Base-by-base conservation (phyloP, 2,888 invertebrate species). In the Cephus runcator region DNA sequence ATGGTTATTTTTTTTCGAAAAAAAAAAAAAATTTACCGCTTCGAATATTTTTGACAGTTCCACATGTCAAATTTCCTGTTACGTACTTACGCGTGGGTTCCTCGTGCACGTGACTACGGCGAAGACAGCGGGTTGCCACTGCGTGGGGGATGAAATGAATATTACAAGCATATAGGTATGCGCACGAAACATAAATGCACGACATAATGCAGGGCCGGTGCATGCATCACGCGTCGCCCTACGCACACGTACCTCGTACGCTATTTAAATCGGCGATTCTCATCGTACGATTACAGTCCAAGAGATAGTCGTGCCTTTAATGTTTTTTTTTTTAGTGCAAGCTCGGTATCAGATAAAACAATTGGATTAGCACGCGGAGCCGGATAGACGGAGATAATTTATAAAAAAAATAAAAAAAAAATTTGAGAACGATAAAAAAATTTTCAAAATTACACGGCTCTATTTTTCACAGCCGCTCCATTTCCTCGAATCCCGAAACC, bases 271-370 rank as follows among this genome's bases (percentile, higher is more conserved):
- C 34, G 71, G 71, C 31, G 71, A 34, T 34, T 71, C 71, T 71
- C 71, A 71, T 71, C 71, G 71, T 34, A 31, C 71, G 71, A 71
- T 71, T 71, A 71, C 34, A 71, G 31, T 71, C 71, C 71, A 23
- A 71, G 31, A 71, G 71, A 71, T 31, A 34, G 31, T 6, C 3
- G 31, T 71, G 34, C 34, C 23, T 31, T 71, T 71, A 56, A 56
- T 56, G 23, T 56, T 40, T 40, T 56, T 40, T 56, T 40, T 23
- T 56, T 9, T 6, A 23, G 9, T 56, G 3, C 56, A 56, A 56
- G 56, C 23, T 15, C 9, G 23, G 9, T 56, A 56, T 56, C 56
- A 23, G 56, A 56, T 23, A 56, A 56, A 40, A 56, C 23, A 56
- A 56, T 9, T 0, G 2, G 9, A 56, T 56, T 23, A 56, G 1